Evolutionary conservation across 2,113 vertebrate species (phyloP).

Genomic region (Pungitius pungitius): DNA sequence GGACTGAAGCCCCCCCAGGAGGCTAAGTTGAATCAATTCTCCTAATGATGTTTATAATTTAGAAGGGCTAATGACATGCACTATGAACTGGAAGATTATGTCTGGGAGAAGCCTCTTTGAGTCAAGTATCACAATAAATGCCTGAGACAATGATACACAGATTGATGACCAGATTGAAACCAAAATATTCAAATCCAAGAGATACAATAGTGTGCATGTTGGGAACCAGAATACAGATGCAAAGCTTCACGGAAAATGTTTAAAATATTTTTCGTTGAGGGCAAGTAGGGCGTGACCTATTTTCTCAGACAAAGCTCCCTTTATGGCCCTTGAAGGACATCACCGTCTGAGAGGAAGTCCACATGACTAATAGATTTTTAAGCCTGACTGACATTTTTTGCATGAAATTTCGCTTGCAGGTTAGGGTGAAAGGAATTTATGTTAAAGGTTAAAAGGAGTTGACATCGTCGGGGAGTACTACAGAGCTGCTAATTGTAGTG

Average conservation of each 20-base stretch:
- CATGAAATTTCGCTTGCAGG: not conserved
- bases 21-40: slow-evolving; percentile 77
- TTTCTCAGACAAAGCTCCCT: not conserved
- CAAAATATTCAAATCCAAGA: not conserved
- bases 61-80: slow-evolving; percentile 79
- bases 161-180: not conserved
- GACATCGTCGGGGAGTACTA: slow-evolving; percentile 42
- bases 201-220: not conserved
- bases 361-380: not conserved
- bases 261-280: not conserved
- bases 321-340: not conserved
- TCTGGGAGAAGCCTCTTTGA: slow-evolving; percentile 60
- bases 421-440: slow-evolving; percentile 9
- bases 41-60: slow-evolving; percentile 82
- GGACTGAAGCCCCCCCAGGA: slow-evolving; percentile 66
- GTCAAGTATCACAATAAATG: slow-evolving; percentile 58
- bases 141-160: slow-evolving; percentile 16
- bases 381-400: not conserved
- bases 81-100: slow-evolving; percentile 75
- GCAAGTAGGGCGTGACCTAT: not conserved
- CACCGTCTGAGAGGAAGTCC: not conserved
- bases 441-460: slow-evolving; percentile 34
- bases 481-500: slow-evolving; percentile 63
- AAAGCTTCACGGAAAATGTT: not conserved
- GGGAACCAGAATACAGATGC: not conserved